Percentiles rank a stretch among this genome's conserved stretches.
phyloP scores from a whole-genome alignment of 1,140 invertebrate species.

The Neodiprion virginianus region DNA sequence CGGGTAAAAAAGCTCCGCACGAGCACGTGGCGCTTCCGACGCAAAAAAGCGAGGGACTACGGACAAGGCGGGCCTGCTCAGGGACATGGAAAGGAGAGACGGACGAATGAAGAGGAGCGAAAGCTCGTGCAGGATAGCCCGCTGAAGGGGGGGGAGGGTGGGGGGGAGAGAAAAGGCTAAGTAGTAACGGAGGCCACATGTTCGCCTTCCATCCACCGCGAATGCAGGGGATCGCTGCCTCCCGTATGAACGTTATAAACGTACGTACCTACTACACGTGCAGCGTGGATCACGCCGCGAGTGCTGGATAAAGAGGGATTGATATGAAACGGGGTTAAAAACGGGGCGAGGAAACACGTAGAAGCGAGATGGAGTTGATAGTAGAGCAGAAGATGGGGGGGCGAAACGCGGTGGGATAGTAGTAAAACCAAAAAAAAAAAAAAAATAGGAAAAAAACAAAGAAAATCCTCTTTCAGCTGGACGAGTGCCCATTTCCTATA shows the following conservation, averaged over 20 bases:
- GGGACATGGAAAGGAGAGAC: too few species aligned
- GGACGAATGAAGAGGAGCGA: not conserved
- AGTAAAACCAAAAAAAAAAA: not conserved
- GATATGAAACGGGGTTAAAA: slow-evolving; percentile 1
- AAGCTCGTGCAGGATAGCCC: too few species aligned
- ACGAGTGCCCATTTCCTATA: not conserved
- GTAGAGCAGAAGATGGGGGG: not conserved
- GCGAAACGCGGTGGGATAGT: not conserved
- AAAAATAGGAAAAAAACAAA: not conserved
- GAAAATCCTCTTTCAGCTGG: not conserved
- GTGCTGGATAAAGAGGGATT: not conserved
- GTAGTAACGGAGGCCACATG: slow-evolving; percentile 1
- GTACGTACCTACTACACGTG: not conserved
- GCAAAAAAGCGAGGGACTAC: not conserved
- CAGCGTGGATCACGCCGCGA: not conserved
- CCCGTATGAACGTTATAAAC: too few species aligned
- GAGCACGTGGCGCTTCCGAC: slow-evolving; percentile 1
- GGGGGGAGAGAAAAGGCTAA: not conserved
- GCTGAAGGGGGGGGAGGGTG: not conserved
- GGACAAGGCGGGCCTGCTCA: not conserved
- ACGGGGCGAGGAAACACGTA: not conserved
- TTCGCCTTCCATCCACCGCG: slow-evolving; percentile 1
- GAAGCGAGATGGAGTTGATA: too few species aligned
- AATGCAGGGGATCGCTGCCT: too few species aligned
- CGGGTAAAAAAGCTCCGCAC: not conserved